Conservation (phyloP, 2,113 vertebrate species). For the Cynocephalus volans region DNA sequence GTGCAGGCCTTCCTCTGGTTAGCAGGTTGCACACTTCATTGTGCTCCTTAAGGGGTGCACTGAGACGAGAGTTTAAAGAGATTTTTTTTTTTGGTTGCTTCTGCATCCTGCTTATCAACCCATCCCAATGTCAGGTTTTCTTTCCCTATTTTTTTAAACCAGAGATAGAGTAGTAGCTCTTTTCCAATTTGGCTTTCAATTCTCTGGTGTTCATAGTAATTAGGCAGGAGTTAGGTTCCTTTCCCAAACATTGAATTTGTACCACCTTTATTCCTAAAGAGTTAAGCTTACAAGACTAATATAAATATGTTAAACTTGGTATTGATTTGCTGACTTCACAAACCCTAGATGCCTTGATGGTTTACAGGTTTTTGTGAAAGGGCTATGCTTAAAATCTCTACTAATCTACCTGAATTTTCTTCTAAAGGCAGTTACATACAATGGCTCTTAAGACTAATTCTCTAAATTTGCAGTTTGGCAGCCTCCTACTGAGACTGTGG, state of each 20-base stretch:
- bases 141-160: not conserved
- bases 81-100: not conserved
- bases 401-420: constrained; percentile 64
- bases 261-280: not conserved
- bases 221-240: not conserved
- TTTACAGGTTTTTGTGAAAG: constrained; percentile 10
- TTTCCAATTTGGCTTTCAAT: constrained; percentile 6
- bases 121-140: not conserved
- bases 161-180: not conserved
- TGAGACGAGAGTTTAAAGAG: not conserved
- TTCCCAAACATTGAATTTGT: not conserved
- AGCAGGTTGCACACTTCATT: constrained; percentile 25
- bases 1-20: constrained; percentile 82
- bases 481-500: not conserved
- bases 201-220: not conserved
- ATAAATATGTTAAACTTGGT: not conserved
- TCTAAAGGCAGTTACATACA: constrained; percentile 51
- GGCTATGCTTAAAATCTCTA: constrained; percentile 53
- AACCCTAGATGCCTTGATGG: not conserved
- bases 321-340: constrained; percentile 38
- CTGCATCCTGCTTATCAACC: constrained; percentile 22
- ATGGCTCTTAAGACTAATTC: constrained; percentile 56
- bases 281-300: not conserved
- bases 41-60: not conserved
- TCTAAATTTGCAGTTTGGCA: constrained; percentile 55